Conservation (phyloP, 2,113 vertebrate genomes). For the Scomber japonicus region DNA sequence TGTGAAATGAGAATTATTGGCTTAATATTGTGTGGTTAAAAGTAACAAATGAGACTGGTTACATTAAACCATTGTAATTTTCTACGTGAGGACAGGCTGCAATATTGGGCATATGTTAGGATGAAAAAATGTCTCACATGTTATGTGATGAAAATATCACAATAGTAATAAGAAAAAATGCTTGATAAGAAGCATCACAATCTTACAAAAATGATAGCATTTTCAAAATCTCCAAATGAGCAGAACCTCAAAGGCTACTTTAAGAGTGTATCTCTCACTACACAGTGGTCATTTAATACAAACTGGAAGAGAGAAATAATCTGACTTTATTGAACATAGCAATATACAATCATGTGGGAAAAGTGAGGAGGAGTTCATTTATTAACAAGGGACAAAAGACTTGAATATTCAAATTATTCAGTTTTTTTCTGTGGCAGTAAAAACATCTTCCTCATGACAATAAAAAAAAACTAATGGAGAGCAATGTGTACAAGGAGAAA, state of each 20-base stretch:
- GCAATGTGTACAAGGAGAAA: conserved; percentile 43
- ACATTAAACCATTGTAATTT: background rate
- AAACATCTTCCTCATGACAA: conserved; percentile 38
- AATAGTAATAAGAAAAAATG: background rate
- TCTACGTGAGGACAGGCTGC: background rate
- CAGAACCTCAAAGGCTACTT: background rate
- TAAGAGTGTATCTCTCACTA: background rate
- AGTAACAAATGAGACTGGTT: conserved; percentile 21
- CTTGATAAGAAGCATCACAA: background rate
- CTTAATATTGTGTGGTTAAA: conserved; percentile 5
- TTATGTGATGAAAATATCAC: background rate
- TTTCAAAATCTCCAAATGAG: conserved; percentile 9
- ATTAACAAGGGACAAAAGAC: conserved; percentile 43
- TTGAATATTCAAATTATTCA: conserved; percentile 45
- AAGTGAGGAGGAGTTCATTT: conserved; percentile 38
- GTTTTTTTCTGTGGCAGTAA: conserved; percentile 42
- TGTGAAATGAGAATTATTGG: conserved; percentile 36
- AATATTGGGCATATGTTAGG: background rate
- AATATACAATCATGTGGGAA: conserved; percentile 63
- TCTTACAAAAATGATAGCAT: conserved; percentile 1
- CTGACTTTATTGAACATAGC: conserved; percentile 71
- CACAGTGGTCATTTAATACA: conserved; percentile 12
- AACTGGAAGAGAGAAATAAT: conserved; percentile 36
- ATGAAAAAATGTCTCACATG: background rate
- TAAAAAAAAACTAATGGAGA: conserved; percentile 25